Evolutionary conservation across 2,797 vertebrate species (phyloP), one percentile per base, ranked within the genome.

Genomic region (Hoplostethus mediterraneus): DNA sequence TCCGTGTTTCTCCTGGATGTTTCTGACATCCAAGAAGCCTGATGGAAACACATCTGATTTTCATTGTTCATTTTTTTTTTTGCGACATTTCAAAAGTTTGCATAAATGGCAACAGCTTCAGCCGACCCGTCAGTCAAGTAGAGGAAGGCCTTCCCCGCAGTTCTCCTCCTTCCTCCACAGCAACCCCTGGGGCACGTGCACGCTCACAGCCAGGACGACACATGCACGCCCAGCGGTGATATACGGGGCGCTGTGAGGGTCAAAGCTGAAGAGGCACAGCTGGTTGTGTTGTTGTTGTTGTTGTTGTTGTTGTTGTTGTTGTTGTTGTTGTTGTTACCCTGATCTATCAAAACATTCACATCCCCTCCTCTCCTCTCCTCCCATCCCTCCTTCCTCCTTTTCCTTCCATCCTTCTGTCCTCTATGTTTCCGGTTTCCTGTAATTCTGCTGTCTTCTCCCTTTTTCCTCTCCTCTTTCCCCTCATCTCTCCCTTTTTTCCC

Each of bases 281-380:
- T 73, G 81, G 42, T 70, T 69, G 59, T 92, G n/a, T n/a, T 1
- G 28, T 28, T 28, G 87, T 93, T 93, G 77, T 93, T 87, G 21
- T 91, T 88, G n/a, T n/a, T 1, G 28, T 28, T 28, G 87, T 93
- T 93, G 77, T 93, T 87, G 21, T 91, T 88, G 42, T 70, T 69
- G 59, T 92, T 1, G 28, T 28, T 28, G 87, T 93, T 93, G 77
- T 93, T 87, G 21, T 91, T 88, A 84, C 84, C 82, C 67, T 65
- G 79, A 65, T 59, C 67, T 72, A 51, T 67, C 31, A 81, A 81
- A 87, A 67, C 74, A 71, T 38, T 77, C 49, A 67, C 73, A 72
- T 68, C 74, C 21, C 59, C 54, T 61, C 16, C 49, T 45, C 25
- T 33, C 63, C 33, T 42, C 17, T 57, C 17, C 40, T 55, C 10